Conservation (phyloP, 2,113 vertebrate species). For the Pandion haliaetus region DNA sequence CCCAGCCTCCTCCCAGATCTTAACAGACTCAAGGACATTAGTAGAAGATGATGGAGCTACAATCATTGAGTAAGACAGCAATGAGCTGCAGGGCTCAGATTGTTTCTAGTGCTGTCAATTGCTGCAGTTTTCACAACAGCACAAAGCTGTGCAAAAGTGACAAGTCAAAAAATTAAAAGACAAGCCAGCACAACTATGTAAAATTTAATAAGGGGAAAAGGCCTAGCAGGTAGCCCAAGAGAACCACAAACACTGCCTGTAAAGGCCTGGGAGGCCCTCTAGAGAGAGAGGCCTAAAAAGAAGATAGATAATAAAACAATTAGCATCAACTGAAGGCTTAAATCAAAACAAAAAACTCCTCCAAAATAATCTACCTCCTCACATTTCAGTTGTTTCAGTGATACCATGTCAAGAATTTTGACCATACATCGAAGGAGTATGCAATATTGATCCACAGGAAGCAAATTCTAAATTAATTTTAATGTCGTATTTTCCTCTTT, state of each 20-base stretch:
- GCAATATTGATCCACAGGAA: background rate
- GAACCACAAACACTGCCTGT: background rate
- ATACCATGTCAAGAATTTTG: background rate
- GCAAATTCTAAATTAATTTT: background rate
- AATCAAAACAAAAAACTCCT: background rate
- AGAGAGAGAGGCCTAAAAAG: background rate
- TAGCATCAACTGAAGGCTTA: background rate
- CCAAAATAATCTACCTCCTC: background rate
- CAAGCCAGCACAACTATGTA: background rate
- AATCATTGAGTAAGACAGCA: background rate
- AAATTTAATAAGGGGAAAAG: background rate
- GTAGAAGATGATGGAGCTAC: background rate
- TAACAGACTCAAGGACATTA: background rate
- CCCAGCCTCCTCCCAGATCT: background rate
- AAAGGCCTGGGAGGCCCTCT: background rate
- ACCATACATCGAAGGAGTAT: background rate
- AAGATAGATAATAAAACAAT: background rate
- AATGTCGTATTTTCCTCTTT: background rate
- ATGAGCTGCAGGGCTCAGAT: background rate
- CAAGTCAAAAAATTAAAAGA: conserved; percentile 13
- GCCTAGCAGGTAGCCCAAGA: background rate
- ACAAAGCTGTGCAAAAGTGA: background rate
- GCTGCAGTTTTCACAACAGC: background rate
- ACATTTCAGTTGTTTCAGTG: background rate
- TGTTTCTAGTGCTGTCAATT: conserved; percentile 27